These are phyloP conservation scores for Rhizomys pruinosus DNA, from an alignment of 2,113 vertebrate species.

Conservation along the genomic window DNA sequence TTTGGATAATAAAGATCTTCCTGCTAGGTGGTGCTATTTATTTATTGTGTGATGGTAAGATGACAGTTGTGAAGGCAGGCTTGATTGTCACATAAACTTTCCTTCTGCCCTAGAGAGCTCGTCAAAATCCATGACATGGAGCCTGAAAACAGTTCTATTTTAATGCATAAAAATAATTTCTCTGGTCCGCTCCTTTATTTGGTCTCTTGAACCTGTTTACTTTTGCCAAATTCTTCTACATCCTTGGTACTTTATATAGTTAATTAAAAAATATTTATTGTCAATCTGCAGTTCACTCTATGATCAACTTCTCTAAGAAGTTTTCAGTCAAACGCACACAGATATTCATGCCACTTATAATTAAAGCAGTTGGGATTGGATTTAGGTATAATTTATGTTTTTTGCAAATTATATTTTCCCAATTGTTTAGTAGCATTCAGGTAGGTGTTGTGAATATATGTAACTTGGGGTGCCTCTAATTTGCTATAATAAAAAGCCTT, in stretches of 20 bases:
- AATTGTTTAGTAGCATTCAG: not conserved
- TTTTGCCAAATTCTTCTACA: not conserved
- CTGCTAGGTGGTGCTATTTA: not conserved
- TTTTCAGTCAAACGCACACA: not conserved
- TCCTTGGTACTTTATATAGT: not conserved
- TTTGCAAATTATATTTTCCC: not conserved
- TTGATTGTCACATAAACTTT: not conserved
- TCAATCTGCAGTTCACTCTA: not conserved
- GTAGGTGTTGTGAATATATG: not conserved
- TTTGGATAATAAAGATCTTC: conserved; percentile 17
- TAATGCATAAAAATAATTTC: not conserved
- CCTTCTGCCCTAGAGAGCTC: not conserved
- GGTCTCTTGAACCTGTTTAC: not conserved
- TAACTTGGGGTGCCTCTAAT: not conserved
- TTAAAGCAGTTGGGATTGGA: not conserved
- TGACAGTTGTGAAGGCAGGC: not conserved
- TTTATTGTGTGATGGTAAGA: not conserved
- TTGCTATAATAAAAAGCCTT: not conserved
- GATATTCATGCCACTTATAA: not conserved
- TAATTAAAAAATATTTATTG: not conserved
- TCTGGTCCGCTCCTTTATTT: not conserved
- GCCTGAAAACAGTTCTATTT: not conserved
- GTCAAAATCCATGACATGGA: not conserved
- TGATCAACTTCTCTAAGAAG: not conserved
- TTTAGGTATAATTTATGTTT: not conserved